These are phyloP conservation scores for Corvus hawaiiensis DNA, from an alignment of 2,113 vertebrate genomes.

Conservation along the genomic window DNA sequence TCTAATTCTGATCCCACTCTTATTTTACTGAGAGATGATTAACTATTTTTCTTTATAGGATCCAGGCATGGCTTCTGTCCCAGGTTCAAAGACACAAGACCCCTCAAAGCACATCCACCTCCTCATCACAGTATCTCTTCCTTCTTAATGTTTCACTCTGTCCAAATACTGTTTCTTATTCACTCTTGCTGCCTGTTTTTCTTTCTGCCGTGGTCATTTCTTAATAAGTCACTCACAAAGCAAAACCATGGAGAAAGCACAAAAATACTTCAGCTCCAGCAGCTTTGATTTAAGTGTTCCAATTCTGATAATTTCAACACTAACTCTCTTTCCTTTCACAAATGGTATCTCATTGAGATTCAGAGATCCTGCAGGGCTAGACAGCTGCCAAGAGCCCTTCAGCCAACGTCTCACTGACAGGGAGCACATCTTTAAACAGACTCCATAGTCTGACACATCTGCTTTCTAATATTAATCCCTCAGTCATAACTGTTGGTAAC, in stretches of 20 bases:
- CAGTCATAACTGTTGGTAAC: neutral
- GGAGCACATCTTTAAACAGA: neutral
- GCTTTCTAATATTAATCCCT: conserved; percentile 18
- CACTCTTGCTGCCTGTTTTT: neutral
- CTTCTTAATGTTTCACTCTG: neutral
- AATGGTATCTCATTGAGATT: neutral
- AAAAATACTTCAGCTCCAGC: neutral
- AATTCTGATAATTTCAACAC: neutral
- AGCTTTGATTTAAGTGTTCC: neutral
- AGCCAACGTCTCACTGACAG: neutral
- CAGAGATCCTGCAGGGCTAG: neutral
- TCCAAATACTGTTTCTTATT: neutral
- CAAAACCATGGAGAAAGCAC: neutral
- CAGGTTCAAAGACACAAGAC: neutral
- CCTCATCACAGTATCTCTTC: neutral
- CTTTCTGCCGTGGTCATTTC: neutral
- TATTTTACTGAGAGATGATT: neutral
- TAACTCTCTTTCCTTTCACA: neutral
- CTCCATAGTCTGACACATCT: conserved; percentile 3
- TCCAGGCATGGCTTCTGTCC: neutral
- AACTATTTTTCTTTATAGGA: neutral
- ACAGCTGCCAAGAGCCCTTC: conserved; percentile 6
- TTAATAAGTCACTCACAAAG: neutral
- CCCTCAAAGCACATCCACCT: neutral
- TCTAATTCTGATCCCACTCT: neutral